Percentiles rank a stretch among this genome's conserved stretches.
These are phyloP conservation scores for Anguilla japonica DNA, from an alignment of 2,113 vertebrate species.

Conservation along the genomic window DNA sequence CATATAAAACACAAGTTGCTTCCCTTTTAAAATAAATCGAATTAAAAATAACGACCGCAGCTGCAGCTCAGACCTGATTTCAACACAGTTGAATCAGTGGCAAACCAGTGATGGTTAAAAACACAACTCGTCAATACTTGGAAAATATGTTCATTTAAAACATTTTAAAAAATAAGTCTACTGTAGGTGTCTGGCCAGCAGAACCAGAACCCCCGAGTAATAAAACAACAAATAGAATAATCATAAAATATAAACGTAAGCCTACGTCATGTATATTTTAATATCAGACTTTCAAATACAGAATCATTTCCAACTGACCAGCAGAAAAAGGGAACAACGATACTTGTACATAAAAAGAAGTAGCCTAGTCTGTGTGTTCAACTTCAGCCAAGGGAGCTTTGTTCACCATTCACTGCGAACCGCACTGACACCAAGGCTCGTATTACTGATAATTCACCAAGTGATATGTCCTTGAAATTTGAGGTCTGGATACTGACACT, in stretches of 20 bases:
- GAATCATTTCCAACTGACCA: conserved; percentile 78
- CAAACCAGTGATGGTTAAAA: conserved; percentile 69
- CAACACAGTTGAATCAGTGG: conserved; percentile 86
- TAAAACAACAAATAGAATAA: conserved; percentile 56
- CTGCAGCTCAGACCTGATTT: conserved; percentile 74
- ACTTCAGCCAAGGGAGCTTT: background rate
- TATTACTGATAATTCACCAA: background rate
- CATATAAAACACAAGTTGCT: conserved; percentile 82
- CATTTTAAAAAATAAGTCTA: conserved; percentile 77
- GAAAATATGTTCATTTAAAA: conserved; percentile 71
- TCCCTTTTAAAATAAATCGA: conserved; percentile 80
- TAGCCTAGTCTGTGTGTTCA: background rate
- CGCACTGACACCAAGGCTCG: background rate
- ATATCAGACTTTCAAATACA: conserved; percentile 64
- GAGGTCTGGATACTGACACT: background rate
- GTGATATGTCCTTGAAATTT: background rate
- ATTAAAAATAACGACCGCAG: conserved; percentile 74
- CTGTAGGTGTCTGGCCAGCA: conserved; percentile 87
- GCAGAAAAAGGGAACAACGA: conserved; percentile 64
- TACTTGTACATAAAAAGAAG: background rate
- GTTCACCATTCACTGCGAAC: background rate
- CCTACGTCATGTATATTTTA: conserved; percentile 56
- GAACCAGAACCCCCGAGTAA: conserved; percentile 80
- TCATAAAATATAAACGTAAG: conserved; percentile 14
- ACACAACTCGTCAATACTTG: conserved; percentile 76